Evolutionary conservation across 2,888 invertebrate genomes (phyloP), one percentile per base, ranked within the genome.

Genomic region (Hyles lineata): DNA sequence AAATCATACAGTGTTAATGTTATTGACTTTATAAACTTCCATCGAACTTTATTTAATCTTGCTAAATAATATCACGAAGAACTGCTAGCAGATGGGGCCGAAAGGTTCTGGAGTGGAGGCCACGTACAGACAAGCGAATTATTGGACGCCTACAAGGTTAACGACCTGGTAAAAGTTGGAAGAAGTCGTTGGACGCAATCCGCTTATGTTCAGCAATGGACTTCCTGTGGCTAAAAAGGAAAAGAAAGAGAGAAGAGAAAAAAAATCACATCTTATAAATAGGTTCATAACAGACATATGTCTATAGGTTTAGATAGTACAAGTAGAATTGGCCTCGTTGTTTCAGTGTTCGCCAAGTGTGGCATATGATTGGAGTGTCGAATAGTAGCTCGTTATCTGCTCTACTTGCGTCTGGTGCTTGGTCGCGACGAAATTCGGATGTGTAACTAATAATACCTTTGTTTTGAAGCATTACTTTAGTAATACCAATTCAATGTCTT

Each of bases 321-420:
- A 23, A 9, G 11, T 2, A 9, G 11, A 63, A 21, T 63, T 63
- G 63, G 63, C 43, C 8, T 8, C 55, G 32, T 21, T 23, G 23
- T 67, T 67, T 67, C 23, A 67, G 21, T 43, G 17, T 67, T 50
- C 43, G 43, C 6, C 23, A 17, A 67, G 43, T 15, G 15, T 15
- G 21, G 50, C 23, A 50, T 50, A 4, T 67, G 67, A 43, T 21
- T 67, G 43, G 29, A 67, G 67, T 67, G 43, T 50, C 43, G 21
- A 50, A 67, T 50, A 25, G 43, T 67, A 17, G 67, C 67, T 67
- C 17, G 67, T 67, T 67, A 67, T 67, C 15, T 67, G 15, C 67
- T 67, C 17, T 67, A 21, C 67, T 67, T 50, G 23, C 67, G 67
- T 17, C 67, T 67, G 23, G 43, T 23, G 50, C n/a, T 43, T 67